A percentile compares a stretch with the other conserved stretches of the same genome.
These are phyloP conservation scores for Medauroidea extradentata DNA, from an alignment of 1,140 invertebrate genomes.

Conservation along the genomic window DNA sequence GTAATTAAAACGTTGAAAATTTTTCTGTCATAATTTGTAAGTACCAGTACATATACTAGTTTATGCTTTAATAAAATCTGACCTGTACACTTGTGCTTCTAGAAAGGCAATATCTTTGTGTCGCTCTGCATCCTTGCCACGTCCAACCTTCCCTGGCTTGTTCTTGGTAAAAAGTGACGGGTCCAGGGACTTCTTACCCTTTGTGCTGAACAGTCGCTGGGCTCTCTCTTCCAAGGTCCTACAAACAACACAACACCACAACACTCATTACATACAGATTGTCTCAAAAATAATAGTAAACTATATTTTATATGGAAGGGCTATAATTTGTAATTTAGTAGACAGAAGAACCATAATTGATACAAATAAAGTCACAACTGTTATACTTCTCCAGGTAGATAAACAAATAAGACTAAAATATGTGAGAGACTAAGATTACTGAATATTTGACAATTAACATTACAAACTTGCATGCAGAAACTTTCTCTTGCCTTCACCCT, in stretches of 20 bases:
- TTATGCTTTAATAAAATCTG: too few species aligned
- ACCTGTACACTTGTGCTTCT: constrained; percentile 85
- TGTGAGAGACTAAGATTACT: too few species aligned
- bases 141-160: constrained; percentile 58
- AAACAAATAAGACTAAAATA: too few species aligned
- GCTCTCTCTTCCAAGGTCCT: constrained; percentile 94
- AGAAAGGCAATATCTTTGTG: constrained; percentile 78
- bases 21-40: too few species aligned
- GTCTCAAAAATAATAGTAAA: not conserved
- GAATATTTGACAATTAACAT: too few species aligned
- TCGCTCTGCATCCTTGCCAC: constrained; percentile 62
- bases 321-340: not conserved
- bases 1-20: too few species aligned
- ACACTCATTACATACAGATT: not conserved
- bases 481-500: too few species aligned
- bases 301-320: not conserved
- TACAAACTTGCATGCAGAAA: too few species aligned
- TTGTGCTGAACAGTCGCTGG: constrained; percentile 90
- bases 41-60: too few species aligned
- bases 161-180: constrained; percentile 86
- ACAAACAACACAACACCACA: constrained; percentile 22
- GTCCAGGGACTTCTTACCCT: constrained; percentile 88
- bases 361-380: not conserved
- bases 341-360: not conserved
- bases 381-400: too few species aligned